Evolutionary conservation across 2,797 vertebrate species (phyloP).

Genomic region (Syngnathus rostellatus): DNA sequence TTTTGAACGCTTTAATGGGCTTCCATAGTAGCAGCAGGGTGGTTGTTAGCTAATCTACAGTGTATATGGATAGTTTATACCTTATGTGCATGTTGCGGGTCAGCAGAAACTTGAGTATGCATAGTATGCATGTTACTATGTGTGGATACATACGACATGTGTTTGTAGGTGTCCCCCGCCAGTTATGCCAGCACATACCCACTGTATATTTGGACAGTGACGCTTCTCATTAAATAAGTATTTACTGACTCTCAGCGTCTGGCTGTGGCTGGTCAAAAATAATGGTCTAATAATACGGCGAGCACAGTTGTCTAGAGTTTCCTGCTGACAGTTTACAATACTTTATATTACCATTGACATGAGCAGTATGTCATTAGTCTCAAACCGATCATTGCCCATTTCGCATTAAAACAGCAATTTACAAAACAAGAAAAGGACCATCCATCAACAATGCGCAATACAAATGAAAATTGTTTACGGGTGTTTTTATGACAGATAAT

Average conservation of each 20-base stretch:
- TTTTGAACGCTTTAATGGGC: conserved; percentile 15
- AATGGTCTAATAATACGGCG: conserved; percentile 8
- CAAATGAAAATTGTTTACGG: conserved; percentile 36
- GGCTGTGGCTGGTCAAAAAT: conserved; percentile 15
- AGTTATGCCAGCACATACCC: conserved; percentile 10
- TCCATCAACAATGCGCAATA: not conserved
- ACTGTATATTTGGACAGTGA: not conserved
- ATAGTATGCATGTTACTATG: conserved; percentile 12
- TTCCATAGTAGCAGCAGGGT: conserved; percentile 31
- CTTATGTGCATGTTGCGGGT: not conserved
- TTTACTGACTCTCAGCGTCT: conserved; percentile 3
- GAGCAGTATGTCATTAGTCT: not conserved
- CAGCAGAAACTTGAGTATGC: not conserved
- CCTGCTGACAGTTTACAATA: conserved; percentile 30
- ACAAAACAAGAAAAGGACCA: not conserved
- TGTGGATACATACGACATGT: conserved; percentile 7
- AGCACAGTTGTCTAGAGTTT: conserved; percentile 28
- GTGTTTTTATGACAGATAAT: conserved; percentile 34
- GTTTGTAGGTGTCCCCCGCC: conserved; percentile 7
- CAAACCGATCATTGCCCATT: not conserved
- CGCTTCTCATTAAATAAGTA: conserved; percentile 1
- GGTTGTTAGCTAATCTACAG: conserved; percentile 1
- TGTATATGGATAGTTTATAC: not conserved
- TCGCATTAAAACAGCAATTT: not conserved
- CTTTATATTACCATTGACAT: not conserved